phyloP scores from a whole-genome alignment of 2,113 vertebrate species.

The Dicrurus megarhynchus region DNA sequence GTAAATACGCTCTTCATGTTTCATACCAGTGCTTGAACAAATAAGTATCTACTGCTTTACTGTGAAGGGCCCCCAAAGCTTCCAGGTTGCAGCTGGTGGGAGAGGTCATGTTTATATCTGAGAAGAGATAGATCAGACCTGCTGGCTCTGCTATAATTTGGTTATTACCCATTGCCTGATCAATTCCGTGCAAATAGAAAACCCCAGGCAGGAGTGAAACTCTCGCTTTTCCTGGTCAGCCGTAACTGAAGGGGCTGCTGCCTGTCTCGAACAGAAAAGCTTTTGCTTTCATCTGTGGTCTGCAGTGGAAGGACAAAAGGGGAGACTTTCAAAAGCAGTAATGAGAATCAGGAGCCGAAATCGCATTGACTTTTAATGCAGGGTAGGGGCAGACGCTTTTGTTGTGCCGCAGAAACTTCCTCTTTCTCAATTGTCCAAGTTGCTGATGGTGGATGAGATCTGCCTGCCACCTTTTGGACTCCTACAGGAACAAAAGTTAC shows the following conservation, averaged over 20 bases:
- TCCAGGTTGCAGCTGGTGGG: neutral
- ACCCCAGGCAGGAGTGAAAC: neutral
- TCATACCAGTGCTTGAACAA: neutral
- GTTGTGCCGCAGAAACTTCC: neutral
- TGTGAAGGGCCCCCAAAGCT: neutral
- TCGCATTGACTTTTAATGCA: constrained; percentile 42
- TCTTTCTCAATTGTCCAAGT: neutral
- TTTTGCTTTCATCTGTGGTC: neutral
- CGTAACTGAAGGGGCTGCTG: neutral
- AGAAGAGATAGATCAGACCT: neutral
- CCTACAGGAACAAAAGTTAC: neutral
- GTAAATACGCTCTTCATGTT: neutral
- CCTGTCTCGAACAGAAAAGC: neutral
- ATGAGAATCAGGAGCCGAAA: constrained; percentile 1
- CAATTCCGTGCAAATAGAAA: fast-evolving
- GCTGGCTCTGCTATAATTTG: neutral
- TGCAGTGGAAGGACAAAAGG: neutral
- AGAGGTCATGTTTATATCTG: neutral
- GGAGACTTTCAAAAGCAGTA: neutral
- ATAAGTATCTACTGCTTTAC: neutral
- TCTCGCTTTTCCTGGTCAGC: fast-evolving
- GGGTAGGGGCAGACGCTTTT: neutral
- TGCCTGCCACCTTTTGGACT: neutral
- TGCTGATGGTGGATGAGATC: neutral
- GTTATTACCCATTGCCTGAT: neutral